Evolutionary conservation across 1,140 invertebrate species (phyloP).

Genomic region (Zaprionus ornatus): DNA sequence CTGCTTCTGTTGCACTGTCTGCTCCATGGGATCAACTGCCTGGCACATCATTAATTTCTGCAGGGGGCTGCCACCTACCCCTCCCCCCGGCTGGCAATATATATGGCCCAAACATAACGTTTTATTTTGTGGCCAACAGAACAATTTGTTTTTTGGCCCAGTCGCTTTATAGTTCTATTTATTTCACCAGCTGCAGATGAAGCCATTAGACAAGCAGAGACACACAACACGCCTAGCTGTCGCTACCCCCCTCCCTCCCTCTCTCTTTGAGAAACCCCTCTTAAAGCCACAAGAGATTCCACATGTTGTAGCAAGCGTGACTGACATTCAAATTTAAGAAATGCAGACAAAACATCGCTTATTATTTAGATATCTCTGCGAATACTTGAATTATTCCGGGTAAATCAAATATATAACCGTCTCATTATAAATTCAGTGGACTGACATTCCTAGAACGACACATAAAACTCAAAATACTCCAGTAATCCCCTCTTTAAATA

Average conservation of each 20-base stretch:
- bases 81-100: slow-evolving; percentile 18
- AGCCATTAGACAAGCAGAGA: slow-evolving; percentile 12
- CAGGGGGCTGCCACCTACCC: not conserved
- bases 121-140: slow-evolving; percentile 44
- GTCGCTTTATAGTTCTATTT: slow-evolving; percentile 53
- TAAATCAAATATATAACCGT: not conserved
- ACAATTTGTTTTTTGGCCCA: slow-evolving; percentile 42
- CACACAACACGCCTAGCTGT: not conserved
- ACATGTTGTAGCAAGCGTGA: not conserved
- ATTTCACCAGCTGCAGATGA: slow-evolving; percentile 25
- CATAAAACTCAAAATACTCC: not conserved
- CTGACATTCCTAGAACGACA: not conserved
- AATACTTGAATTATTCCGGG: not conserved
- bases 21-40: not conserved
- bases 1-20: not conserved
- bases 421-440: not conserved
- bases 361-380: not conserved
- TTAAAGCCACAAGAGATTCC: not conserved
- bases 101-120: slow-evolving; percentile 38
- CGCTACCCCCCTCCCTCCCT: not conserved
- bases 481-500: not conserved
- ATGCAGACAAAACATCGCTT: not conserved
- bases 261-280: not conserved
- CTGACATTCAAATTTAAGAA: not conserved
- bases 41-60: slow-evolving; percentile 8